Evolutionary conservation across 2,113 vertebrate genomes (phyloP).

Genomic region (Pygoscelis antarcticus): DNA sequence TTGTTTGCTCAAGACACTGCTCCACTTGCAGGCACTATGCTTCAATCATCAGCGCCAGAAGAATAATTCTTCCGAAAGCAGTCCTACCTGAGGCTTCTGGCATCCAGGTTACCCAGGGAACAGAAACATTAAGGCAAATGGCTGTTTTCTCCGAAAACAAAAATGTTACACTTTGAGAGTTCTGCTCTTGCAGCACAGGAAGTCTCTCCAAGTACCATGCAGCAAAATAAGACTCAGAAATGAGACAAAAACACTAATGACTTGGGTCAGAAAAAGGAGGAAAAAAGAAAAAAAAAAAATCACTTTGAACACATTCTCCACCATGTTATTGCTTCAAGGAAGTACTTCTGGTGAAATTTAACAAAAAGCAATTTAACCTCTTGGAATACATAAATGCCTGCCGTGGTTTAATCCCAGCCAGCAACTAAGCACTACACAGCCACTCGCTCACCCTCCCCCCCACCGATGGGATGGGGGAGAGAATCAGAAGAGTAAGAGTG

Average conservation of each 20-base stretch:
- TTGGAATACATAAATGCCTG: background rate
- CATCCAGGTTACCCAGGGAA: background rate
- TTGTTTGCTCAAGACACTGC: constrained; percentile 10
- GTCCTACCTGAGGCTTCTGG: background rate
- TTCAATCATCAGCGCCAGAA: background rate
- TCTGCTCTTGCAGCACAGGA: background rate
- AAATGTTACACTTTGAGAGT: background rate
- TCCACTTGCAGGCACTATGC: background rate
- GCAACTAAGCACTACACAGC: too few relatives aligned
- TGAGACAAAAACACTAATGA: background rate
- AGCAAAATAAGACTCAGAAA: background rate
- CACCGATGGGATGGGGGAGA: too few relatives aligned
- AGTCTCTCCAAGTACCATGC: background rate
- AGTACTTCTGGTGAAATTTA: background rate
- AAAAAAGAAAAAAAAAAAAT: background rate
- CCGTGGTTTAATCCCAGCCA: too few relatives aligned
- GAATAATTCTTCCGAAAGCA: background rate
- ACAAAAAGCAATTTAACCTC: background rate
- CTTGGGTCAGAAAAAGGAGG: background rate
- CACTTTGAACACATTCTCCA: background rate
- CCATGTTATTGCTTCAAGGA: background rate
- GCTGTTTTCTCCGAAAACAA: background rate
- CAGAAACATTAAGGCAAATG: background rate
- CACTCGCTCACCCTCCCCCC: too few relatives aligned
- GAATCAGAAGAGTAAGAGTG: too few relatives aligned